phyloP scores from a whole-genome alignment of 2,113 vertebrate genomes.

The Dunckerocampus dactyliophorus region DNA sequence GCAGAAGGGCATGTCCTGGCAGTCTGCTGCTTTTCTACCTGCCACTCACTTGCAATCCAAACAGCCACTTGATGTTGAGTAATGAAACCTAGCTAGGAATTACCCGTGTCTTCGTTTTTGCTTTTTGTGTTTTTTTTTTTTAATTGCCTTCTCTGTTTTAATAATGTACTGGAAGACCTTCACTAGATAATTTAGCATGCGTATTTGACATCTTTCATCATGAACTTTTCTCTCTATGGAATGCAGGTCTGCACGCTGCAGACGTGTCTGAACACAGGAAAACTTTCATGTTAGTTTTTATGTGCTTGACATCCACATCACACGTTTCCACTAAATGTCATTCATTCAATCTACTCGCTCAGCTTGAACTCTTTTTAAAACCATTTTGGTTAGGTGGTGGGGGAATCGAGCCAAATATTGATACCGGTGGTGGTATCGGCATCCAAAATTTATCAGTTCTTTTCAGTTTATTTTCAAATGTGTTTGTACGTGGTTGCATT shows the following conservation, averaged over 20 bases:
- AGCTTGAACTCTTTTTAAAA: too few relatives aligned
- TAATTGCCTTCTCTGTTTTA: neutral
- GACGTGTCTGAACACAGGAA: constrained; percentile 20
- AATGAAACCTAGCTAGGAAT: neutral
- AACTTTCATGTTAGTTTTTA: neutral
- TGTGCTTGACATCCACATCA: too few relatives aligned
- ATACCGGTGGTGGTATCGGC: too few relatives aligned
- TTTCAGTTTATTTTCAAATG: too few relatives aligned
- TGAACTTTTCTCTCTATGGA: constrained; percentile 40
- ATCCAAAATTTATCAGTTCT: too few relatives aligned
- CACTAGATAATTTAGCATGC: neutral
- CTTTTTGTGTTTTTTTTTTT: neutral
- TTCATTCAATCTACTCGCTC: too few relatives aligned
- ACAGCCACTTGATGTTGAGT: neutral
- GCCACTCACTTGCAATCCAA: neutral
- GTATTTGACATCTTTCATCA: constrained; percentile 33
- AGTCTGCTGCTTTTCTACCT: constrained; percentile 18
- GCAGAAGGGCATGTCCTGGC: constrained; percentile 41
- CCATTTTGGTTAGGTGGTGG: too few relatives aligned
- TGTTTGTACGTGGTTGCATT: too few relatives aligned
- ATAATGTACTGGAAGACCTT: neutral
- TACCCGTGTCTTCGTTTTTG: neutral
- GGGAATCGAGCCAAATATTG: too few relatives aligned
- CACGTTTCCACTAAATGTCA: too few relatives aligned
- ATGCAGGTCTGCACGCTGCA: constrained; percentile 42